Conservation (phyloP, 2,113 vertebrate species). For the Pteropus alecto region DNA sequence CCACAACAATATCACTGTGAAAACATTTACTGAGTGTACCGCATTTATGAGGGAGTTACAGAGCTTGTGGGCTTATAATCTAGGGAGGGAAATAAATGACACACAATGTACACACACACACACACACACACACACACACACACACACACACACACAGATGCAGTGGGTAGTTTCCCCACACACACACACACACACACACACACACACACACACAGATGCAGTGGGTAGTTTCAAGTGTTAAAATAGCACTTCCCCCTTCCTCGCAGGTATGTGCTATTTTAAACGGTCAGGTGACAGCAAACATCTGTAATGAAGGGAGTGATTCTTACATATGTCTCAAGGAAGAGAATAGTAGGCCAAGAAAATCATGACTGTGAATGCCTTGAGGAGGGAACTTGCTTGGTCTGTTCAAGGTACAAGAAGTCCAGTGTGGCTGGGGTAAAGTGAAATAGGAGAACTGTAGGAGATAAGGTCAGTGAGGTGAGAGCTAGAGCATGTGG, state of each 20-base stretch:
- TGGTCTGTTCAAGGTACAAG: background rate
- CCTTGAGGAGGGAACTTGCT: background rate
- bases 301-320: background rate
- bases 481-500: background rate
- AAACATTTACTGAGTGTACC: background rate
- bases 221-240: background rate
- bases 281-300: background rate
- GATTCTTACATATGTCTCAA: background rate
- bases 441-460: background rate
- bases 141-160: background rate
- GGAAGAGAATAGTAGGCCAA: background rate
- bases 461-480: background rate
- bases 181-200: too few species aligned
- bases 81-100: background rate
- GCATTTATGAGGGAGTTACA: background rate
- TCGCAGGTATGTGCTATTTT: background rate
- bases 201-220: background rate
- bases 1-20: background rate
- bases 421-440: background rate
- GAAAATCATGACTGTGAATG: background rate
- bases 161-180: background rate
- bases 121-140: too few species aligned
- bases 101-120: background rate
- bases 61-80: background rate
- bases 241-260: background rate